Evolutionary conservation across 2,888 invertebrate genomes (phyloP), one percentile per base, ranked within the genome.

Genomic region (Andrena dorsata): DNA sequence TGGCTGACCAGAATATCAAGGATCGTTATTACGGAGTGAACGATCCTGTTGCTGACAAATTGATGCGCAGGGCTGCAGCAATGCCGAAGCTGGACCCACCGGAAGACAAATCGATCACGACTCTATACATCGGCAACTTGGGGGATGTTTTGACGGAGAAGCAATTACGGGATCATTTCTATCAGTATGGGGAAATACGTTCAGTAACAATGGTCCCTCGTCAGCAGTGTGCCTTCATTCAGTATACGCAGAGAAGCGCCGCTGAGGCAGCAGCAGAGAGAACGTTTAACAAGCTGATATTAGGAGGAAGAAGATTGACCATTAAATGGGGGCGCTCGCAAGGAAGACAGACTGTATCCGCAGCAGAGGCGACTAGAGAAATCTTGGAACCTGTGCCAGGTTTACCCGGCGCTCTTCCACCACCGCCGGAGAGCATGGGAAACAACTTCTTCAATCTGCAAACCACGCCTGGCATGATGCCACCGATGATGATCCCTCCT

Each of bases 301-400:
- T 97, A 41, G 97, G 97, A 49, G 98, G 98, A 0, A 96, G 98
- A 84, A 95, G 99, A 65, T 95, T 99, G 1, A 98, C 98, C n/a
- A 98, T 99, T 84, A 98, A 99, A 92, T 99, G 99, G 99, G 99
- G 99, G 0, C 97, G 98, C 90, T 98, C 99, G 0, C 99, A 99
- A 94, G 98, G 97, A 1, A 95, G 96, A 64, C 95, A 96, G 81
- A 94, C 95, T 1, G 91, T 94, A 3, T 92, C 94, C 0, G 95
- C 95, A 6, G 92, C 93, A 0, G 94, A 94, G 71, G 94, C 94
- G 0, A 95, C 95, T 73, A 94, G 95, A 23, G 95, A 96, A 81
- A 94, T 95, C 5, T 93, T 96, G 73, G 97, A 97, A 90, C 96
- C 97, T 0, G 97, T 97, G 0, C 97, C 97, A 4, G 97, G 97